Base-by-base conservation (phyloP, 2,888 invertebrate species). In the Pristionchus fissidentatus region DNA sequence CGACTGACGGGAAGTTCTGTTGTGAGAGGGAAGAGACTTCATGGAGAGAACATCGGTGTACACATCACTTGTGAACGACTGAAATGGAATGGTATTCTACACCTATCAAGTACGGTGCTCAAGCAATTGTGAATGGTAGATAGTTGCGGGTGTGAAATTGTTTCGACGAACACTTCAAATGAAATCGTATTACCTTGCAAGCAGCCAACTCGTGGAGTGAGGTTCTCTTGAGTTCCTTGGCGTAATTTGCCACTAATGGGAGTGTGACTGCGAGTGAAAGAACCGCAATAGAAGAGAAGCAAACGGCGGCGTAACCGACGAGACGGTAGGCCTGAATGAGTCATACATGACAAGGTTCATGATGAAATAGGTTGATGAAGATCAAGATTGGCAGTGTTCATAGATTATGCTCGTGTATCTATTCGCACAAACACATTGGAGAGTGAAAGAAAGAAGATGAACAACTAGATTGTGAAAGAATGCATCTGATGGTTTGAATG, bases 131-230 rank as follows among this genome's bases (percentile, higher is more conserved):
- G 22, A n/a, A n/a, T 7, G 26, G 7, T 8, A 55, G 22, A 26
- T 55, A 26, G n/a, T n/a, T 57, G 32, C 29, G 13, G 32, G n/a
- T 32, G 32, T 32, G 32, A 19, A 60, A 35, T 29, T 13, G 62
- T 15, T 35, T 35, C 35, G 7, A 32, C 29, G 32, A 22, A 57
- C 57, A 29, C 1, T 5, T 10, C 1, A 26, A 26, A 5, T 57
- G 26, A 66, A 29, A 66, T 35, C 10, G 19, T 22, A 22, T 15
- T 8, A 73, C 70, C 70, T 73, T 73, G 70, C 70, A 73, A n/a
- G 38, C 43, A 73, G 70, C 70, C 70, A 73, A 73, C 32, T 73
- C 70, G n/a, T 73, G 70, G n/a, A 73, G 38, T 0, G 70, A 43
- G 32, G 41, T 73, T 38, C 43, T 38, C 41, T 73, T 73, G 19